Evolutionary conservation across 2,113 vertebrate genomes (phyloP), one percentile per base, ranked within the genome.

Genomic region (Gopherus evgoodei): DNA sequence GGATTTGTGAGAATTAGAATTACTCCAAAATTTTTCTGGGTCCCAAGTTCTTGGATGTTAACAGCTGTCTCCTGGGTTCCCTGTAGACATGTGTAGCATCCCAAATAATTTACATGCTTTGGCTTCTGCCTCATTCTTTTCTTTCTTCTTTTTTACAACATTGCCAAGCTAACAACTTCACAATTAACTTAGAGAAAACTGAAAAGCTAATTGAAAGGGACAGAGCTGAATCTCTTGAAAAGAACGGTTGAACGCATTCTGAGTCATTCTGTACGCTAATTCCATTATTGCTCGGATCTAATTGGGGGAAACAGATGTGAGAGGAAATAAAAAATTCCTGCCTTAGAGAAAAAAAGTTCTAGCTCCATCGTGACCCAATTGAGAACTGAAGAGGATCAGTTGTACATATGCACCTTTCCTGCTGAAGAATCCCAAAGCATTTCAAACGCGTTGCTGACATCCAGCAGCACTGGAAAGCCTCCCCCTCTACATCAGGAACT

Each of bases 1-100:
- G 11, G 0, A 2, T 9, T 0, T 1, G 49, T 27, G 24, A 11
- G 3, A 1, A 1, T 86, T 12, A 1, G 27, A 11, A 25, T 53
- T 17, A 4, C 42, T 91, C 56, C 81, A 56, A 84, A 3, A 25
- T 81, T 54, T 76, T n/a, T 81, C 88, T 8, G 69, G 80, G 84
- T 88, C 83, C 86, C 49, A 80, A 94, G 82, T 65, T 81, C 84
- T 57, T 57, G 44, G 38, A 47, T 59, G 88, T 12, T 49, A 95
- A 25, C 53, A 91, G 88, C 78, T 21, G 1, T 87, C 92, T 79
- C 54, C 93, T 80, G 92, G 1, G 22, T 57, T 47, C 90, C 91
- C 90, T 49, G 0, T 12, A 84, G 91, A 54, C 59, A 65, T 27
- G 14, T 31, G 3, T 11, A 38, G 22, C 24, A 29, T 81, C 81